phyloP scores from a whole-genome alignment of 2,113 vertebrate genomes.

The Cynopterus brachyotis region DNA sequence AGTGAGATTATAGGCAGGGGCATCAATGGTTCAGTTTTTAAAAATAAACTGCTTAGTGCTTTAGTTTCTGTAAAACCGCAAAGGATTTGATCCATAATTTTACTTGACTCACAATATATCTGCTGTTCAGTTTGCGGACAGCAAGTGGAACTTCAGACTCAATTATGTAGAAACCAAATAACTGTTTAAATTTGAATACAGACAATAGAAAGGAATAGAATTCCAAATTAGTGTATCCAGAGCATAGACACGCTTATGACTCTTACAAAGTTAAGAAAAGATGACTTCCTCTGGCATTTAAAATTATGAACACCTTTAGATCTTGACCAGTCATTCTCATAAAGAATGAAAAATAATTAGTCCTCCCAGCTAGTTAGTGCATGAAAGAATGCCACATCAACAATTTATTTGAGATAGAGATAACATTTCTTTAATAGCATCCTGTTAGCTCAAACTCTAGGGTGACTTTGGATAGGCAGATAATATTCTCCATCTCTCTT shows the following conservation, averaged over 20 bases:
- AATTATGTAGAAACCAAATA: constrained; percentile 31
- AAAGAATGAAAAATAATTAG: constrained; percentile 51
- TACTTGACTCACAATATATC: constrained; percentile 19
- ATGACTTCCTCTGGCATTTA: constrained; percentile 7
- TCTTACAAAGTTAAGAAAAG: constrained; percentile 28
- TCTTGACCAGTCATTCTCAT: constrained; percentile 24
- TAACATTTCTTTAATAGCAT: constrained; percentile 28
- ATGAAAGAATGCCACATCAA: neutral
- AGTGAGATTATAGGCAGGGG: neutral
- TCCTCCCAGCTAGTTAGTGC: constrained; percentile 6
- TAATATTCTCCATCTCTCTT: neutral
- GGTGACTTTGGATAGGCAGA: neutral
- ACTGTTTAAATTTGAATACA: constrained; percentile 35
- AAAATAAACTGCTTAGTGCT: neutral
- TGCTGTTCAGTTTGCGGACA: constrained; percentile 34
- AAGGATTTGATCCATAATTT: constrained; percentile 30
- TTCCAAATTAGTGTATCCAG: constrained; percentile 50
- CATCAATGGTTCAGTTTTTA: neutral
- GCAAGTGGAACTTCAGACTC: neutral
- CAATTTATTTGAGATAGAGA: neutral
- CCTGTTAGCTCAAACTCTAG: constrained; percentile 34
- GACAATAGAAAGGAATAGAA: neutral
- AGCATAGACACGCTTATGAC: neutral
- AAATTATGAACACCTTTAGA: constrained; percentile 53
- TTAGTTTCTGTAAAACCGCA: neutral